Conservation (phyloP, 2,888 invertebrate genomes). For the Patella ulyssiponensis region DNA sequence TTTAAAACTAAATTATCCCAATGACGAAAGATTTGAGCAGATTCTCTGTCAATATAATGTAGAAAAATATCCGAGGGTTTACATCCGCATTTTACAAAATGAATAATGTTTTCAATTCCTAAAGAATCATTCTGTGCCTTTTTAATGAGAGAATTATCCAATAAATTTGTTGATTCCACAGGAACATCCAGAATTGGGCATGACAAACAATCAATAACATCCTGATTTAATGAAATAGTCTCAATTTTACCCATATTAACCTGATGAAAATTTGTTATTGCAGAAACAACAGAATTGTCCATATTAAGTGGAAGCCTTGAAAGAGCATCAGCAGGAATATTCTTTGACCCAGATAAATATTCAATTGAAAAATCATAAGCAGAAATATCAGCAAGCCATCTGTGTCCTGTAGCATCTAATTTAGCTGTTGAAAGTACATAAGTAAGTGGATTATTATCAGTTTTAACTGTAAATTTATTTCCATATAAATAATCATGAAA, state of each 20-base stretch:
- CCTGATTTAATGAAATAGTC: background rate
- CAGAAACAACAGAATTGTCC: background rate
- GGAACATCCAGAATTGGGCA: too few species aligned
- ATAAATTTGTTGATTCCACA: too few species aligned
- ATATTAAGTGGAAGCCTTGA: conserved; percentile 36
- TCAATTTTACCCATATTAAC: background rate
- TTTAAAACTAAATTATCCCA: background rate
- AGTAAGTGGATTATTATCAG: conserved; percentile 42
- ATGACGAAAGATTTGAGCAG: background rate
- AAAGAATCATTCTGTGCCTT: too few species aligned
- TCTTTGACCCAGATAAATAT: conserved; percentile 38
- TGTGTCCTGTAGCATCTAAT: conserved; percentile 40
- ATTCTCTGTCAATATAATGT: background rate
- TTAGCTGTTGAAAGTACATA: conserved; percentile 38
- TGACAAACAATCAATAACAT: background rate
- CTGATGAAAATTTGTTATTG: conserved; percentile 22
- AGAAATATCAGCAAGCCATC: conserved; percentile 36
- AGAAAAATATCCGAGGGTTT: background rate
- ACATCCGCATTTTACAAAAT: background rate
- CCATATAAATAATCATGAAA: conserved; percentile 29
- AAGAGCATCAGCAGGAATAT: conserved; percentile 40
- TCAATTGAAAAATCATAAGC: conserved; percentile 35
- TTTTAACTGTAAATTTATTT: conserved; percentile 30
- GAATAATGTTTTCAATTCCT: background rate
- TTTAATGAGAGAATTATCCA: too few species aligned